phyloP scores from a whole-genome alignment of 2,113 vertebrate genomes.

The Ailurus styani region DNA sequence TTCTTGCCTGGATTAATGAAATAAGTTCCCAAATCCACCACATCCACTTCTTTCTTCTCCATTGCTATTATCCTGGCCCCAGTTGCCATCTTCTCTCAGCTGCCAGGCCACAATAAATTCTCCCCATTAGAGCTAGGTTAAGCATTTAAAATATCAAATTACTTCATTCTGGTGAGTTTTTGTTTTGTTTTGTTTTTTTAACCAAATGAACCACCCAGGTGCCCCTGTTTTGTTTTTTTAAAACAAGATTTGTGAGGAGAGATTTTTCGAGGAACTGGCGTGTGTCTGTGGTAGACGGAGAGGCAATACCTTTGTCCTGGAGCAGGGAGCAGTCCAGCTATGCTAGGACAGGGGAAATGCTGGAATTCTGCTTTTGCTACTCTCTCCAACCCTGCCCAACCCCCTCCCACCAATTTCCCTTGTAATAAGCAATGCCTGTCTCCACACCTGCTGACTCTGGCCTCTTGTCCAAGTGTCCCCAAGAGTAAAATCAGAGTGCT shows the following conservation, averaged over 20 bases:
- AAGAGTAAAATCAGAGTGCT: background rate
- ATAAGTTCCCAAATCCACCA: background rate
- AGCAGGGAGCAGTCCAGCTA: background rate
- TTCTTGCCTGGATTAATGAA: background rate
- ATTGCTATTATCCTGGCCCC: background rate
- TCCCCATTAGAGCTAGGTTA: background rate
- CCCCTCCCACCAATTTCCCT: background rate
- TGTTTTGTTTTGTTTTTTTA: background rate
- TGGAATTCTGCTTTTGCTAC: background rate
- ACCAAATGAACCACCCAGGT: background rate
- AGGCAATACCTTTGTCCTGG: background rate
- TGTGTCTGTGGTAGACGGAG: background rate
- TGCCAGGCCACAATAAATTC: background rate
- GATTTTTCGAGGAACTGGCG: background rate
- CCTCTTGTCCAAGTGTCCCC: background rate
- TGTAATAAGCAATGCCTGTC: background rate
- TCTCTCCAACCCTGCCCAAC: too few species aligned
- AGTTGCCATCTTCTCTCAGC: background rate
- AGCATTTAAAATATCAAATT: background rate
- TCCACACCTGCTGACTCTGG: background rate
- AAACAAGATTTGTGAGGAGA: background rate
- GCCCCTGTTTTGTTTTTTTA: background rate
- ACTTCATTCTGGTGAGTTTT: background rate
- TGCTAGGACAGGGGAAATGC: background rate
- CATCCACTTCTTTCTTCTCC: background rate